A percentile compares a stretch with the other conserved stretches of the same genome.
These are phyloP conservation scores for Astyanax mexicanus DNA, from an alignment of 2,797 vertebrate genomes.

Conservation along the genomic window DNA sequence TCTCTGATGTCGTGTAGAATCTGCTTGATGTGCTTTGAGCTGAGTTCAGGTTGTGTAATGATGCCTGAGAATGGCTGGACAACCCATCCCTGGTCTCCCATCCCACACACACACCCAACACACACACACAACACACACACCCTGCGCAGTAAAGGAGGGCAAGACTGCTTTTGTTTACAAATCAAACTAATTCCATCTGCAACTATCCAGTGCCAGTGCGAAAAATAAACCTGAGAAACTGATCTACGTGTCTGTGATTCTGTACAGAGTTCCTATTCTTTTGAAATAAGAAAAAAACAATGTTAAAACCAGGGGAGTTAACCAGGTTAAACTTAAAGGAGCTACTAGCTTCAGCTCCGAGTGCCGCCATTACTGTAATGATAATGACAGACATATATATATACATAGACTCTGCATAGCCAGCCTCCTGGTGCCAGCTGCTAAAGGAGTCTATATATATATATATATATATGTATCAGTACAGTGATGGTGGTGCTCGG, in stretches of 20 bases:
- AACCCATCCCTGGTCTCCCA: slow-evolving; percentile 38
- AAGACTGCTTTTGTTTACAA: slow-evolving; percentile 67
- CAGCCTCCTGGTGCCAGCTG: too few relatives aligned
- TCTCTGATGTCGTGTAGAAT: slow-evolving; percentile 48
- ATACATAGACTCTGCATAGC: too few relatives aligned
- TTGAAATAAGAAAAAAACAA: neutral
- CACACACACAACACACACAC: slow-evolving; percentile 23
- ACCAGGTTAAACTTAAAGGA: too few relatives aligned
- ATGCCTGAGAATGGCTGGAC: slow-evolving; percentile 21
- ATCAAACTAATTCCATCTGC: slow-evolving; percentile 57
- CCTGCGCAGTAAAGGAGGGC: slow-evolving; percentile 66
- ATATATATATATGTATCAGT: too few relatives aligned
- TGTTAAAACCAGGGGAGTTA: too few relatives aligned
- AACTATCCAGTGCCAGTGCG: slow-evolving; percentile 65
- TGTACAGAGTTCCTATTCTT: neutral
- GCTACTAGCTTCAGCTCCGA: too few relatives aligned
- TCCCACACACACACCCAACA: slow-evolving; percentile 22
- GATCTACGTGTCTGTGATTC: slow-evolving; percentile 27
- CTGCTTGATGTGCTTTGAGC: slow-evolving; percentile 56
- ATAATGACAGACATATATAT: too few relatives aligned
- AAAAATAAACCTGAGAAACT: slow-evolving; percentile 71
- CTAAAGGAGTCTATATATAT: too few relatives aligned
- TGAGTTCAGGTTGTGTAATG: slow-evolving; percentile 51
- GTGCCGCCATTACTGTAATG: too few relatives aligned
- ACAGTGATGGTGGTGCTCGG: too few relatives aligned